phyloP scores from a whole-genome alignment of 2,888 invertebrate genomes.

The Drosophila meridionalis region DNA sequence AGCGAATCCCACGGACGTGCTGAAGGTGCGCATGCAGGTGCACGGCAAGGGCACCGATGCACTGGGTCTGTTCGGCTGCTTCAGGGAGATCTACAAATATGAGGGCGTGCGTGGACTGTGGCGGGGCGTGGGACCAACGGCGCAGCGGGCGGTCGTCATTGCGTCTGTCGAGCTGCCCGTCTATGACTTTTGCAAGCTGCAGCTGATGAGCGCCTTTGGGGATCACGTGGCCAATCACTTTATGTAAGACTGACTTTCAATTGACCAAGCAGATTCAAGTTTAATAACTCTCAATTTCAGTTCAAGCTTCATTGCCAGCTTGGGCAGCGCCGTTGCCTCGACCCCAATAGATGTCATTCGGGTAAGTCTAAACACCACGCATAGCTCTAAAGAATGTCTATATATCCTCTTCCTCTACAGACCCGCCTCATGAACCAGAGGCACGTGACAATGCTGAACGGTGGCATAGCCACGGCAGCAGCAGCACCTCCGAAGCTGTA shows the following conservation, averaged over 20 bases:
- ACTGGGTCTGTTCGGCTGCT: constrained; percentile 90
- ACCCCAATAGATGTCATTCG: constrained; percentile 97
- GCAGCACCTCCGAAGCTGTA: constrained; percentile 87
- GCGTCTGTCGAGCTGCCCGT: constrained; percentile 97
- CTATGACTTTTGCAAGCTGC: constrained; percentile 95
- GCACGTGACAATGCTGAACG: constrained; percentile 86
- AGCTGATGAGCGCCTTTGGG: constrained; percentile 89
- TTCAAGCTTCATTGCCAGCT: constrained; percentile 95
- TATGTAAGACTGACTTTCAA: constrained; percentile 86
- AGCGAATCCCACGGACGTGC: constrained; percentile 97
- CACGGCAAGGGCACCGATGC: constrained; percentile 87
- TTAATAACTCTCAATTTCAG: constrained; percentile 85
- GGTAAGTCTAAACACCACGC: constrained; percentile 86
- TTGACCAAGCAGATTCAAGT: not conserved
- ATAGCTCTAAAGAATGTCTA: not conserved
- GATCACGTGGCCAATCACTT: constrained; percentile 95
- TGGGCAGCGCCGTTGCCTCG: constrained; percentile 96
- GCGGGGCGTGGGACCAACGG: constrained; percentile 96
- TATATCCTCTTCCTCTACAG: constrained; percentile 85
- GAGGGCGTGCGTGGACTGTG: constrained; percentile 95
- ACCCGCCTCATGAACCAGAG: constrained; percentile 98
- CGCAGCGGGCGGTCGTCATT: constrained; percentile 96
- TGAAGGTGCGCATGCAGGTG: constrained; percentile 97
- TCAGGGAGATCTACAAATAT: constrained; percentile 91
- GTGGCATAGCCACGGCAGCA: constrained; percentile 81